Percentiles rank a stretch among this genome's conserved stretches.
These are phyloP conservation scores for Sebastes itinus DNA, from an alignment of 2,797 vertebrate species.

Conservation along the genomic window DNA sequence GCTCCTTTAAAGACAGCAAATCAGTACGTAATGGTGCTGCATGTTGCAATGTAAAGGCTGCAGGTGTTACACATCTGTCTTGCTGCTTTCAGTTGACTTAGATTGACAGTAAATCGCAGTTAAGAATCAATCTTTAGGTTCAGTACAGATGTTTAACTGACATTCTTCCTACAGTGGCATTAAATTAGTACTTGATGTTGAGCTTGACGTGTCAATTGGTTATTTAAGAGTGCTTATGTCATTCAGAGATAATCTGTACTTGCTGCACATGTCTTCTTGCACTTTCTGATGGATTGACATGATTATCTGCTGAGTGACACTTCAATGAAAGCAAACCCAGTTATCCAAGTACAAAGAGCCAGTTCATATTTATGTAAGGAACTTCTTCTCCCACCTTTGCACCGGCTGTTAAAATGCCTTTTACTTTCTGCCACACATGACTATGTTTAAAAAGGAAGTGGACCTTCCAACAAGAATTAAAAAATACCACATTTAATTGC, in stretches of 20 bases:
- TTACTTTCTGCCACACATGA: no score
- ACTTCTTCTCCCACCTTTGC: neutral
- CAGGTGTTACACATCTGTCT: neutral
- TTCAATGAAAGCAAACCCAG: neutral
- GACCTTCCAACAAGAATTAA: neutral
- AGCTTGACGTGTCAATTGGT: neutral
- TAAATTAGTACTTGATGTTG: neutral
- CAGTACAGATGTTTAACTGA: neutral
- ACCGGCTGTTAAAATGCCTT: neutral
- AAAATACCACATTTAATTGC: neutral
- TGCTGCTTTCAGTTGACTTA: neutral
- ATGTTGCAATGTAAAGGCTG: slow-evolving; percentile 2
- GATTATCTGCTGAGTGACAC: neutral
- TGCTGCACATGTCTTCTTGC: neutral
- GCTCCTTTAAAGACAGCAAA: neutral
- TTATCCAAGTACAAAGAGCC: neutral
- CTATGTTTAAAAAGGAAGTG: no score
- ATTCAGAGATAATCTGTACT: neutral
- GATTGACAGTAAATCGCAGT: neutral
- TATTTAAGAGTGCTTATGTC: neutral
- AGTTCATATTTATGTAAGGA: neutral
- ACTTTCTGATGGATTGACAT: neutral
- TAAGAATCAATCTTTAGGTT: neutral
- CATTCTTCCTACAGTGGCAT: neutral
- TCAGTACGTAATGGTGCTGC: neutral